Evolutionary conservation across 2,797 vertebrate species (phyloP).

Genomic region (Chiloscyllium punctatum): DNA sequence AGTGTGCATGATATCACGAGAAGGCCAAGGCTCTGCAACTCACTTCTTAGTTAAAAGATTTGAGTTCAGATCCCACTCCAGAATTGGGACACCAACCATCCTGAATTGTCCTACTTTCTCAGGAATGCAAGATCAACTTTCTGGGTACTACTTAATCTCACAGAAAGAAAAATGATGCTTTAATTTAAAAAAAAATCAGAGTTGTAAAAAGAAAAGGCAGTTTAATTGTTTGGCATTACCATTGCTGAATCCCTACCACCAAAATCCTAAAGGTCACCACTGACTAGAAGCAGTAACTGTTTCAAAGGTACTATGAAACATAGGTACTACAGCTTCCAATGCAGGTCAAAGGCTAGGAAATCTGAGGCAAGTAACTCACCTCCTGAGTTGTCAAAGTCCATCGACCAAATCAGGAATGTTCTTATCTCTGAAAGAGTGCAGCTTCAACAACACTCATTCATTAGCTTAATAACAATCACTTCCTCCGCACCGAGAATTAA

Average conservation of each 20-base stretch:
- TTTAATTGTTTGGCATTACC: not conserved
- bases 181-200: not conserved
- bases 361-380: not conserved
- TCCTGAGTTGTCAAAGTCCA: not conserved
- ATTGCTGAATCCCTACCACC: not conserved
- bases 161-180: not conserved
- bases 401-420: not conserved
- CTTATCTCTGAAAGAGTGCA: not conserved
- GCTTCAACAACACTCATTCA: not conserved
- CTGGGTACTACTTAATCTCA: not conserved
- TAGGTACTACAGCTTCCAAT: not conserved
- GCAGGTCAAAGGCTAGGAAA: not conserved
- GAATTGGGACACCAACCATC: not conserved
- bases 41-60: not conserved
- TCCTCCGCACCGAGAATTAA: not conserved
- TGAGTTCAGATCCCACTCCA: not conserved
- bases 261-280: not conserved
- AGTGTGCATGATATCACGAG: not conserved
- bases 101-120: not conserved
- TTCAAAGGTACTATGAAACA: no score
- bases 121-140: not conserved
- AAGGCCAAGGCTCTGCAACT: not conserved
- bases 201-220: not conserved
- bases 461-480: not conserved
- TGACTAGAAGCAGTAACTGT: not conserved